Evolutionary conservation across 2,888 invertebrate genomes (phyloP), one percentile per base, ranked within the genome.

Genomic region (Drosophila trichaetosa): DNA sequence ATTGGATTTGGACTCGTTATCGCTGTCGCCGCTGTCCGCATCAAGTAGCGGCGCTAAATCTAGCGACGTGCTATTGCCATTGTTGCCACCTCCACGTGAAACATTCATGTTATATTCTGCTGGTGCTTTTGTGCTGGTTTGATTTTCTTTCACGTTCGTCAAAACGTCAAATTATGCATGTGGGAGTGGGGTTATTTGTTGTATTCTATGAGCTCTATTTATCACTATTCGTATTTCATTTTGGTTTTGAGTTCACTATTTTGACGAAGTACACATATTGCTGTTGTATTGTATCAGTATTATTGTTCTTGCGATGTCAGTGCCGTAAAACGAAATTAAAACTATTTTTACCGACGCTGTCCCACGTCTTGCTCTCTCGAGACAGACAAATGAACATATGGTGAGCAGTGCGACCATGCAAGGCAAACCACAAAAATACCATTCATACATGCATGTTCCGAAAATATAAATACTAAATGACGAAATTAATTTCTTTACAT

Each of bases 31-130:
- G 51, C 71, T 65, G n/a, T 70, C 65, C 33, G 27, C 67, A 42
- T 81, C 88, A n/a, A 87, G 75, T 54, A 87, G 60, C 51, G 87
- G 87, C 66, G 83, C 75, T 46, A 87, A 67, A 59, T 87, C 87
- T 34, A 90, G 66, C 42, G 82, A 53, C 24, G 90, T 80, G 56
- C 75, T 67, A 21, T 46, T 46, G 57, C 68, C 69, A 42, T 59
- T 64, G 62, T 72, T 72, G 52, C 82, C 70, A 53, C 73, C 72
- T 48, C 77, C 70, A 40, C 87, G 91, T 69, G 89, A 76, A 58
- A 63, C 62, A 61, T 68, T 87, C 91, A 87, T 90, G 77, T 90
- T 69, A 31, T 85, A 69, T 73, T 88, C 61, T 71, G 29, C 16
- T 57, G 6, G 1, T 57, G 40, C 21, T 40, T 57, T 74, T 69